Percentiles rank a stretch among this genome's conserved stretches.
Conservation (phyloP, 2,888 invertebrate species). For the Poecilobothrus nobilitatus region DNA sequence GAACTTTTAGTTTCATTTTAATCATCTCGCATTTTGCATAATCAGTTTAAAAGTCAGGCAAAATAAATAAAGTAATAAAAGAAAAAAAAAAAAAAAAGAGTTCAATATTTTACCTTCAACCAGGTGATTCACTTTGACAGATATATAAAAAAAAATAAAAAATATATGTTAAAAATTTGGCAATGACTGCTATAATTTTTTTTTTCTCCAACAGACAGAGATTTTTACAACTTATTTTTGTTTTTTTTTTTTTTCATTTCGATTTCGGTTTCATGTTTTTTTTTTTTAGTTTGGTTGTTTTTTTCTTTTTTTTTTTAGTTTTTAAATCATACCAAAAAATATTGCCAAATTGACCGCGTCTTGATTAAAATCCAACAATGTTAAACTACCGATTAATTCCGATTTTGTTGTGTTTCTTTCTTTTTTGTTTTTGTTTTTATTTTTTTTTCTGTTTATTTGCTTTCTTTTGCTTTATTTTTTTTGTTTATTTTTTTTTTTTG, state of each 20-base stretch:
- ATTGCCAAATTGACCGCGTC: too few species aligned
- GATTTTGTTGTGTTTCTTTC: not conserved
- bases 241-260: too few species aligned
- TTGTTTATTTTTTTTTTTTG: too few species aligned
- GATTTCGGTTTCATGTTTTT: not conserved
- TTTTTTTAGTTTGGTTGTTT: not conserved
- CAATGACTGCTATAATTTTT: constrained; percentile 3
- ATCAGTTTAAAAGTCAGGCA: too few species aligned
- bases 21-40: too few species aligned
- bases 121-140: not conserved
- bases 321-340: too few species aligned
- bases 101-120: not conserved
- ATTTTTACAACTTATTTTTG: too few species aligned
- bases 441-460: not conserved
- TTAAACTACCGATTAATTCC: not conserved
- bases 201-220: not conserved
- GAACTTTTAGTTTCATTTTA: too few species aligned
- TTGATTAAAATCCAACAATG: too few species aligned
- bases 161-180: not conserved
- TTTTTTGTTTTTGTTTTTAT: not conserved
- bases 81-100: too few species aligned
- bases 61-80: too few species aligned
- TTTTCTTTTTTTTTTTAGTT: too few species aligned
- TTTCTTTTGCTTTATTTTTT: not conserved
- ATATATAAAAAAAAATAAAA: not conserved